These are phyloP conservation scores for Tiliacea aurago DNA, from an alignment of 2,888 invertebrate genomes.

Conservation along the genomic window DNA sequence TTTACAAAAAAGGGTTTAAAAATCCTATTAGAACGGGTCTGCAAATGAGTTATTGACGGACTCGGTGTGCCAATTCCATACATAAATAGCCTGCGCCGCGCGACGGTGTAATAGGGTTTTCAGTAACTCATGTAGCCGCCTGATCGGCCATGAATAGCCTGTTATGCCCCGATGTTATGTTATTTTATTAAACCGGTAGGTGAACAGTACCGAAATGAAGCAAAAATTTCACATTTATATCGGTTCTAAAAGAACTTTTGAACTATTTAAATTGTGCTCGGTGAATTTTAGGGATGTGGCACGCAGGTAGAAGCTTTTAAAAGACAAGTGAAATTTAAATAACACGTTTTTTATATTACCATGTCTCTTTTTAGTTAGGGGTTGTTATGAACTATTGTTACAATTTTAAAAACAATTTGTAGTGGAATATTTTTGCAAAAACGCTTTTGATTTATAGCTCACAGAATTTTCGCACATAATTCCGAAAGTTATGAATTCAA, in stretches of 20 bases:
- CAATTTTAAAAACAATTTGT: not conserved
- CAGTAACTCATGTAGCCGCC: conserved; percentile 56
- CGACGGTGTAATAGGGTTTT: conserved; percentile 49
- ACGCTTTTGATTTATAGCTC: not conserved
- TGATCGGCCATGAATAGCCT: conserved; percentile 55
- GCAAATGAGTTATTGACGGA: conserved; percentile 41
- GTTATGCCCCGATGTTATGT: conserved; percentile 32
- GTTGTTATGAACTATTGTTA: not conserved
- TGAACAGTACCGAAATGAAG: conserved; percentile 15
- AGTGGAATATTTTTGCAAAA: not conserved
- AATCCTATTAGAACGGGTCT: conserved; percentile 5
- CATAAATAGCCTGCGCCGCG: conserved; percentile 25
- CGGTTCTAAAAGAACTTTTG: conserved; percentile 17
- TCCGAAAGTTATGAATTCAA: not conserved
- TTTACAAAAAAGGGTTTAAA: conserved; percentile 3
- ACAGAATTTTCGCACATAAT: not conserved
- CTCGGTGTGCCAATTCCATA: conserved; percentile 27
- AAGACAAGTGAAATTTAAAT: conserved; percentile 14
- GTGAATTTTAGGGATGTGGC: conserved; percentile 4
- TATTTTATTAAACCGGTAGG: conserved; percentile 27
- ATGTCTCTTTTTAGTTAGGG: not conserved
- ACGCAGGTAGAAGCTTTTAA: not conserved
- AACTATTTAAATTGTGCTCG: conserved; percentile 17
- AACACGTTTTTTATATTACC: not conserved
- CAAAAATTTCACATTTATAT: conserved; percentile 29